Percentiles rank a stretch among this genome's conserved stretches.
Conservation (phyloP, 2,113 vertebrate genomes). For the Notothenia rossii region DNA sequence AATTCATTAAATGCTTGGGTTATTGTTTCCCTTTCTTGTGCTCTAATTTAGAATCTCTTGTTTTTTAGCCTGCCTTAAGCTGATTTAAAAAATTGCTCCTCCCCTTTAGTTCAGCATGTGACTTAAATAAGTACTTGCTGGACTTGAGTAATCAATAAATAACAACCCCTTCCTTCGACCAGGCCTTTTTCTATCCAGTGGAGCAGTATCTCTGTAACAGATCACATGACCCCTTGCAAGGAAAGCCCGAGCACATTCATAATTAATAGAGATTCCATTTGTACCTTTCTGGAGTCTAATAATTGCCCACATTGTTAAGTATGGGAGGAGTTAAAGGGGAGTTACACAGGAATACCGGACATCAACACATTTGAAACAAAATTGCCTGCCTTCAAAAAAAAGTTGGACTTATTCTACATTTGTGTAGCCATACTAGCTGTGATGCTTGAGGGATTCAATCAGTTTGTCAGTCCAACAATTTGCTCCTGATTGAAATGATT, state of each 20-base stretch:
- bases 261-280: conserved; percentile 53
- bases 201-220: conserved; percentile 32
- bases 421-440: not conserved
- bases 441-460: no score
- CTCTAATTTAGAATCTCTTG: not conserved
- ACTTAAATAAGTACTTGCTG: conserved; percentile 11
- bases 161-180: conserved; percentile 35
- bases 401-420: not conserved
- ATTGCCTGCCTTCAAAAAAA: no score
- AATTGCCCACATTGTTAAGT: conserved; percentile 20
- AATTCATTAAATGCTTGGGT: not conserved
- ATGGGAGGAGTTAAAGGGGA: conserved; percentile 1
- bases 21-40: not conserved
- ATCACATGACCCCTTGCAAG: conserved; percentile 35
- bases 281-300: conserved; percentile 37
- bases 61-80: conserved; percentile 3
- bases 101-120: conserved; percentile 5
- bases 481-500: not conserved
- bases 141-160: conserved; percentile 66
- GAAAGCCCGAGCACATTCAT: conserved; percentile 50
- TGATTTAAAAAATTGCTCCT: not conserved
- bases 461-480: no score
- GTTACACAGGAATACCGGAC: not conserved
- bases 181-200: conserved; percentile 42
- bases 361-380: not conserved